Conservation (phyloP, 2,113 vertebrate genomes). For the Australoheros scitulus region DNA sequence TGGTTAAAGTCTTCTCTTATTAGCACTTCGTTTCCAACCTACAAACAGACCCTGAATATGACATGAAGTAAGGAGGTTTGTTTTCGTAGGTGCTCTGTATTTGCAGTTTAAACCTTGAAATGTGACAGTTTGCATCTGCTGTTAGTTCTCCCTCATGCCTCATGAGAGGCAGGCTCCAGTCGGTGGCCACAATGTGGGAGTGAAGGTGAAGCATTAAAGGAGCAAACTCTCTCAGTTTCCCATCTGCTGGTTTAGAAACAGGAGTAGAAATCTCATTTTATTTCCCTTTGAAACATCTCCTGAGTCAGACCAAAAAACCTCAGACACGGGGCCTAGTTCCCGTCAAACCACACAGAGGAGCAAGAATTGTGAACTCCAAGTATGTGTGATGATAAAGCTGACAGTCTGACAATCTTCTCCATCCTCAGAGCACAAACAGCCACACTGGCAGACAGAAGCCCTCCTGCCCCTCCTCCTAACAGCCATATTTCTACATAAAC, state of each 20-base stretch:
- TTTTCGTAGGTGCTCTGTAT: background rate
- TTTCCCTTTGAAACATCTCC: constrained; percentile 35
- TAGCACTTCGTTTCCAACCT: background rate
- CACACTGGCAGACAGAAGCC: constrained; percentile 9
- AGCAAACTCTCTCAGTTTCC: constrained; percentile 28
- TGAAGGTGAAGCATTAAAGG: constrained; percentile 33
- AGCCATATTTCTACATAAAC: constrained; percentile 60
- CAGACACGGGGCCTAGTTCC: constrained; percentile 14
- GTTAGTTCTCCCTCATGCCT: constrained; percentile 6
- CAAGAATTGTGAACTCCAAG: background rate
- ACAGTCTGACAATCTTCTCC: constrained; percentile 21
- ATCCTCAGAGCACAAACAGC: constrained; percentile 4
- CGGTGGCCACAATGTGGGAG: constrained; percentile 9
- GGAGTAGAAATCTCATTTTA: constrained; percentile 12
- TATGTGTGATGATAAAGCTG: constrained; percentile 25
- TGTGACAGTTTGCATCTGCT: constrained; percentile 25
- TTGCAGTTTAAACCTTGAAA: background rate
- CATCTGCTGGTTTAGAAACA: constrained; percentile 33
- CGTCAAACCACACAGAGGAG: constrained; percentile 19
- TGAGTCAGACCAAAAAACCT: constrained; percentile 34
- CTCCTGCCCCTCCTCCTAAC: constrained; percentile 16
- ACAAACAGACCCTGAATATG: background rate
- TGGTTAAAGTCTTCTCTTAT: background rate
- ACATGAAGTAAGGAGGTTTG: background rate
- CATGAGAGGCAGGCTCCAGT: background rate